Evolutionary conservation across 2,888 invertebrate species (phyloP), one percentile per base, ranked within the genome.

Genomic region (Noctua fimbriata): DNA sequence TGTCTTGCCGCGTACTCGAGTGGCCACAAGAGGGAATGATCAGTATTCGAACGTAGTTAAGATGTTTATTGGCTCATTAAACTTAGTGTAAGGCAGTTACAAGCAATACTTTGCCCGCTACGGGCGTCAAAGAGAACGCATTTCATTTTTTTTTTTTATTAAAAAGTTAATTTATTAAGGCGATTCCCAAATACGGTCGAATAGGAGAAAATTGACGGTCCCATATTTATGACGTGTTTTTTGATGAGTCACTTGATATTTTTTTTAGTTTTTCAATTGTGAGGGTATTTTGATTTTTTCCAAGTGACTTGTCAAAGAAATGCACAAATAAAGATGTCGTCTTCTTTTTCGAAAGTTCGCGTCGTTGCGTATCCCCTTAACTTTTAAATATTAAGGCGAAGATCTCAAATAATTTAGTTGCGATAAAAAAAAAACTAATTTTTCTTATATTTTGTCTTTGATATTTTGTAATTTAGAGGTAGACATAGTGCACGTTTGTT

Each of bases 351-450:
- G 67, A 74, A 72, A 69, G 55, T 81, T 82, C 83, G 81, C 87
- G 87, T 83, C 88, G 88, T 87, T 83, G 81, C 82, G 87, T 89
- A 83, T 89, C 89, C 87, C 84, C 89, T 87, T 90, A 84, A 90
- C 88, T 86, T 90, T 84, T 92, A 89, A 90, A 90, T 92, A 92
- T 91, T 95, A 95, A 94, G 94, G 92, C 93, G 95, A 94, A 94
- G 96, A 96, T 96, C 96, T 96, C 96, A 96, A 94, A 94, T 96
- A 95, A 94, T 95, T 95, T 95, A 96, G 95, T 95, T 95, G 90
- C 90, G 88, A 87, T 79, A 84, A 89, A 89, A 79, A 75, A 85
- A 85, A 88, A 81, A 88, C 86, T 87, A 88, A 86, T 89, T 89
- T 90, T 88, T 86, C 86, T 88, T 88, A 88, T 87, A 88, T 88